phyloP scores from a whole-genome alignment of 2,888 invertebrate genomes.

The Drosophila imparisetae region DNA sequence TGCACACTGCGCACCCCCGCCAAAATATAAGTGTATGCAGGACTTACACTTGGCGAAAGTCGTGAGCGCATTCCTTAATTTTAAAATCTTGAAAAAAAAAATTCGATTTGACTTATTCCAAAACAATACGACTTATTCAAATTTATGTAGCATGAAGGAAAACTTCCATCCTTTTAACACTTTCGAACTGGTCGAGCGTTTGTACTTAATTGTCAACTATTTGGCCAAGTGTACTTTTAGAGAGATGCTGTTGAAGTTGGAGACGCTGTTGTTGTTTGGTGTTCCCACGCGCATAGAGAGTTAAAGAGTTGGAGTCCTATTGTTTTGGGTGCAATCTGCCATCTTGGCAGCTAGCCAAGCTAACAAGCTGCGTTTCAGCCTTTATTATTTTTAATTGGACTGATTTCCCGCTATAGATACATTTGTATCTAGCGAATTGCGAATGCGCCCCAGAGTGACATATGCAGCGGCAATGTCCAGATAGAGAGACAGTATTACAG shows the following conservation, averaged over 20 bases:
- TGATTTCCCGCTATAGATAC: conserved; percentile 77
- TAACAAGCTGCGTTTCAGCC: conserved; percentile 74
- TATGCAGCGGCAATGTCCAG: conserved; percentile 57
- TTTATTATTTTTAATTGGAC: conserved; percentile 80
- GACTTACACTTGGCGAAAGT: background rate
- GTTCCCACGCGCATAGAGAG: conserved; percentile 65
- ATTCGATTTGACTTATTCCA: background rate
- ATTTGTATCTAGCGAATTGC: conserved; percentile 66
- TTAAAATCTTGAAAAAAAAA: background rate
- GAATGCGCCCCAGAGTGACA: conserved; percentile 59
- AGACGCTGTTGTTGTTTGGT: conserved; percentile 14
- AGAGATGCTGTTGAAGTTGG: conserved; percentile 5
- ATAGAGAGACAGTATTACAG: background rate
- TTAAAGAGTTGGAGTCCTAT: conserved; percentile 52
- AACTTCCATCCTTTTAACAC: background rate
- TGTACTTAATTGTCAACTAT: background rate
- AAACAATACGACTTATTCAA: background rate
- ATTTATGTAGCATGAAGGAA: background rate
- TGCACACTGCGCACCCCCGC: conserved; percentile 3
- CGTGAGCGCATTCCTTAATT: background rate
- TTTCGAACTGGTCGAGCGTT: background rate
- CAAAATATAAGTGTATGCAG: conserved; percentile 20
- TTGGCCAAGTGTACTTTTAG: conserved; percentile 5
- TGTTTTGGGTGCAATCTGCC: conserved; percentile 76
- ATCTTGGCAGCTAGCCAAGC: conserved; percentile 61